These are phyloP conservation scores for Crotalus tigris DNA, from an alignment of 2,113 vertebrate species.

Conservation along the genomic window DNA sequence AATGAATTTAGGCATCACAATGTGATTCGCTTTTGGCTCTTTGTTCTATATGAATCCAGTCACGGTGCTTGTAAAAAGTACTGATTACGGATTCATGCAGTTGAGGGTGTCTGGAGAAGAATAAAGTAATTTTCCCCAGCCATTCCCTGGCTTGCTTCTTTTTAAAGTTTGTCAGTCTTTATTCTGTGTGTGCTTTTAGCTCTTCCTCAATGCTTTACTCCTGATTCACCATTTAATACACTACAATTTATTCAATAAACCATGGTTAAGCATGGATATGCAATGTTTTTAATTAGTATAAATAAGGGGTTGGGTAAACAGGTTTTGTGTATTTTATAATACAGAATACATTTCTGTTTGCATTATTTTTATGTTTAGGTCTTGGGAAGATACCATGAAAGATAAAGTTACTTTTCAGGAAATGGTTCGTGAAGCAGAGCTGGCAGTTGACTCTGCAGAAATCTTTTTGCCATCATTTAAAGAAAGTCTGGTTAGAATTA, in stretches of 20 bases:
- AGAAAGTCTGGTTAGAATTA: constrained; percentile 66
- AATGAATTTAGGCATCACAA: not conserved
- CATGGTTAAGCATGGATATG: not conserved
- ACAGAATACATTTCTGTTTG: not conserved
- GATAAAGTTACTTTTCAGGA: constrained; percentile 59
- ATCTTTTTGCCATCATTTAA: constrained; percentile 75
- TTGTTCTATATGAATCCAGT: not conserved
- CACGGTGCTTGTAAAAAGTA: not conserved
- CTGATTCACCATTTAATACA: not conserved
- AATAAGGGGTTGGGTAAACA: not conserved
- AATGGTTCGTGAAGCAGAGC: constrained; percentile 70
- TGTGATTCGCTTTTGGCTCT: not conserved
- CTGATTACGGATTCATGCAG: not conserved
- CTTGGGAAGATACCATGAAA: constrained; percentile 38
- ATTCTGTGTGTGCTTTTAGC: not conserved
- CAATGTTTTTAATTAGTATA: not conserved
- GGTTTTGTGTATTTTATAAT: not conserved
- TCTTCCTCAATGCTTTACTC: not conserved
- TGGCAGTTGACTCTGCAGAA: constrained; percentile 68
- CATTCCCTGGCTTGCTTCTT: not conserved
- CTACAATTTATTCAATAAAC: not conserved
- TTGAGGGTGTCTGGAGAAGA: not conserved
- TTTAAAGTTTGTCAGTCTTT: not conserved
- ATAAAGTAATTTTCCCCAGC: not conserved
- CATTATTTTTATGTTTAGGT: constrained; percentile 26